Base-by-base conservation (phyloP, 2,113 vertebrate genomes). In the Melanotaenia duboulayi region DNA sequence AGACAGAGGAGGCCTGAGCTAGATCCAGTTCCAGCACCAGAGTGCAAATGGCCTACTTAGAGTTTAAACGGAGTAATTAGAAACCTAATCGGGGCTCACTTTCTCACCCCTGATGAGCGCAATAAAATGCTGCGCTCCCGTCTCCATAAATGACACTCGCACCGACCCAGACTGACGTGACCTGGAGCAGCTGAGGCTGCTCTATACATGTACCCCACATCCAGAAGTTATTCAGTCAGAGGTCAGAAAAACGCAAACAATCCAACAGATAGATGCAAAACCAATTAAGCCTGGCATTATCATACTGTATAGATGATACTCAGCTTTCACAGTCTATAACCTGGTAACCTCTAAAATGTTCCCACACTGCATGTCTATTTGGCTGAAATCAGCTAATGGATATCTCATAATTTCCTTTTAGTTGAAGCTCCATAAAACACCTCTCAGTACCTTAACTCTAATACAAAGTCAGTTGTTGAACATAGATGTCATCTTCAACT, bases 41-140 rank as follows among this genome's bases (percentile, higher is more conserved):
- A 85, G 91, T 93, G 92, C 91, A 93, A 94, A 93, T 94, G 89
- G 90, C 83, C 91, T 87, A 92, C 90, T 94, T 94, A 94, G 91
- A 91, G 84, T 91, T 87, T 93, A 94, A 94, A 94, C 82, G 92
- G 89, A 67, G 90, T 85, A 91, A 94, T 94, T 93, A 94, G 91
- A 94, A 91, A 87, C 81, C 70, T 90, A 93, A 94, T 93, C 90
- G 84, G 88, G 83, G 75, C 89, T 90, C 87, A 85, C 72, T 82
- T 83, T 83, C 84, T 89, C 85, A 79, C 71, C 68, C 72, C 72
- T 56, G 74, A 76, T 77, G 54, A 35, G 75, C 54, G 39, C 89
- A 92, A 92, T 91, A 86, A 93, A 92, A 94, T 78, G 90, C 59
- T 1, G 11, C 17, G 11, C 87, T 86, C 66, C 81, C 44, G 82